Percentiles rank a stretch among this genome's conserved stretches.
Evolutionary conservation across 2,797 vertebrate genomes (phyloP).

Genomic region (Tamandua tetradactyla): DNA sequence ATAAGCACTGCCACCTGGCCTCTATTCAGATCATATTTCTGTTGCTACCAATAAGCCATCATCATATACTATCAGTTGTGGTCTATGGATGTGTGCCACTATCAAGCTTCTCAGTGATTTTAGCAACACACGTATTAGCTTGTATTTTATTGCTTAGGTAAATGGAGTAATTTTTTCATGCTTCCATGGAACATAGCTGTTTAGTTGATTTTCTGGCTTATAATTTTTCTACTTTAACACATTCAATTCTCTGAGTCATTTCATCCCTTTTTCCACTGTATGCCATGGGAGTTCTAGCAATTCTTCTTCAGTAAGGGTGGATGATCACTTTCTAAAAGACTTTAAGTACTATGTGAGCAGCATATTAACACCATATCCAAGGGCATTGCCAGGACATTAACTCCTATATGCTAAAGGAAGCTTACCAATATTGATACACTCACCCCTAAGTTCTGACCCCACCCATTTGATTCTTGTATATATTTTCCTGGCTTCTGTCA

Average conservation of each 20-base stretch:
- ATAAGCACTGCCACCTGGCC: neutral
- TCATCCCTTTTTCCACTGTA: neutral
- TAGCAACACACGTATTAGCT: neutral
- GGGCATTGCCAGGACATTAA: neutral
- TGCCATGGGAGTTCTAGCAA: neutral
- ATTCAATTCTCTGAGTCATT: neutral
- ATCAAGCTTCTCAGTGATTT: neutral
- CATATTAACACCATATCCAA: neutral
- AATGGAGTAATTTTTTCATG: neutral
- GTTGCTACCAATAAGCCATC: neutral
- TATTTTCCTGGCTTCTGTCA: neutral
- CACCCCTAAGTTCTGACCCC: neutral
- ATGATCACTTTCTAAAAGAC: neutral
- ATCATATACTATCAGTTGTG: neutral
- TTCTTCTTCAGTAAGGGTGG: neutral
- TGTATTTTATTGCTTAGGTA: neutral
- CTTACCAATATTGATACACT: neutral
- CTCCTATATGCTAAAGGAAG: neutral
- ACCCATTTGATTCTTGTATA: neutral
- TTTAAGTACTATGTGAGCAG: neutral
- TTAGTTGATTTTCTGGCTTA: neutral
- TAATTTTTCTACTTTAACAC: neutral
- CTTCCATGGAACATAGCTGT: neutral
- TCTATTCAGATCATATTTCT: neutral
- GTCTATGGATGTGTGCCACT: neutral